These are phyloP conservation scores for Saimiri boliviensis DNA, from an alignment of 2,113 vertebrate genomes.

Conservation along the genomic window DNA sequence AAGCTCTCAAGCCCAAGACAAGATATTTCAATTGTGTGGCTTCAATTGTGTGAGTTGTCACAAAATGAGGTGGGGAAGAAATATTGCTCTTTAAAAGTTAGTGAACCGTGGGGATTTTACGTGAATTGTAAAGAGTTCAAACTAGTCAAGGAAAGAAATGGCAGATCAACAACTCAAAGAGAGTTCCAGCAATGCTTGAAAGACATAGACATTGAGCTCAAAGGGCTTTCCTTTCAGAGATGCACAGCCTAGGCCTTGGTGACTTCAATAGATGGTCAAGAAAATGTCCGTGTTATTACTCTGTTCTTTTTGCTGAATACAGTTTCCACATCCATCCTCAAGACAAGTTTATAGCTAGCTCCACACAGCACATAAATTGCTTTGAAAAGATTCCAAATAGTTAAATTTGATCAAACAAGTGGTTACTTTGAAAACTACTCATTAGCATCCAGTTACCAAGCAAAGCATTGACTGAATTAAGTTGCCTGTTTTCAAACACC, in stretches of 20 bases:
- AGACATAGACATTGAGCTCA: conserved; percentile 26
- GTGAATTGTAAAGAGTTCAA: conserved; percentile 73
- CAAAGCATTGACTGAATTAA: conserved; percentile 47
- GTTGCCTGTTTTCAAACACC: conserved; percentile 62
- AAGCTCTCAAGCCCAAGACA: conserved; percentile 62
- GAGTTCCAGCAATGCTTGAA: conserved; percentile 49
- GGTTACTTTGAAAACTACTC: conserved; percentile 66
- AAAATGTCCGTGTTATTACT: conserved; percentile 69
- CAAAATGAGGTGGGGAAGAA: conserved; percentile 66
- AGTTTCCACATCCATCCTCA: conserved; percentile 69
- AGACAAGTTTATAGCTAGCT: conserved; percentile 75
- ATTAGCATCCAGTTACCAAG: conserved; percentile 65
- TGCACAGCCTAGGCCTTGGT: conserved; percentile 26
- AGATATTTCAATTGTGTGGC: conserved; percentile 72
- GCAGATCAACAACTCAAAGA: conserved; percentile 48
- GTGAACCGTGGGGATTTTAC: conserved; percentile 70
- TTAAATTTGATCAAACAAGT: conserved; percentile 71
- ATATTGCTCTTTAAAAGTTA: conserved; percentile 72
- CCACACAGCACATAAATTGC: conserved; percentile 62
- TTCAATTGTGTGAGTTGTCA: conserved; percentile 61
- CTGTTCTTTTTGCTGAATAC: conserved; percentile 51
- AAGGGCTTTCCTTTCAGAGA: conserved; percentile 59
- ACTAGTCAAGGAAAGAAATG: conserved; percentile 64
- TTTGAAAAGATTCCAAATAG: conserved; percentile 56
- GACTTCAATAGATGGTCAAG: conserved; percentile 65